phyloP scores from a whole-genome alignment of 2,888 invertebrate species.

The Sepioteuthis lessoniana region DNA sequence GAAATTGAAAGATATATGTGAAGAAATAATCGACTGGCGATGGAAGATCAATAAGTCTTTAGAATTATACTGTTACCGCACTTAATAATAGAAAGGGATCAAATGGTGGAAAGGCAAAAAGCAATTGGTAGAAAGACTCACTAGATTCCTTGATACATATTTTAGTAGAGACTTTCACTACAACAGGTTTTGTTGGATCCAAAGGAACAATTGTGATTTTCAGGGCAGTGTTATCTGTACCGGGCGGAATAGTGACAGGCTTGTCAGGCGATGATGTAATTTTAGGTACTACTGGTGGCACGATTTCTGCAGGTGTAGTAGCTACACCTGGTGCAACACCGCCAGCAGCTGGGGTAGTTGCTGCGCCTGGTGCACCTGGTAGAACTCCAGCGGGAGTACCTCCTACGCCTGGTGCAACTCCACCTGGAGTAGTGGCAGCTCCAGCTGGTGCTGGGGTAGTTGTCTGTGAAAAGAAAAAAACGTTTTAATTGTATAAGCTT shows the following conservation, averaged over 20 bases:
- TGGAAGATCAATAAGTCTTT: no score
- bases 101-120: no score
- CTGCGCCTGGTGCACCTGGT: background rate
- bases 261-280: background rate
- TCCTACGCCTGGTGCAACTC: no score
- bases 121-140: background rate
- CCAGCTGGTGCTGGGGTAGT: no score
- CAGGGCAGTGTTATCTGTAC: background rate
- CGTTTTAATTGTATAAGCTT: no score
- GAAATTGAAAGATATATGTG: no score
- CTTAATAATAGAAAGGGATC: no score
- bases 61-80: no score
- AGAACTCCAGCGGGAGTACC: background rate
- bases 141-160: background rate
- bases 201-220: background rate
- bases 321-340: background rate
- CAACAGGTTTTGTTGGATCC: background rate
- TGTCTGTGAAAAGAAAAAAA: no score
- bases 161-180: background rate
- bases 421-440: no score
- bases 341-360: background rate
- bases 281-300: background rate
- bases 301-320: background rate
- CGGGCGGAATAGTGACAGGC: background rate
- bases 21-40: no score